phyloP scores from a whole-genome alignment of 2,888 invertebrate species.

The Pristionchus entomophagus region DNA sequence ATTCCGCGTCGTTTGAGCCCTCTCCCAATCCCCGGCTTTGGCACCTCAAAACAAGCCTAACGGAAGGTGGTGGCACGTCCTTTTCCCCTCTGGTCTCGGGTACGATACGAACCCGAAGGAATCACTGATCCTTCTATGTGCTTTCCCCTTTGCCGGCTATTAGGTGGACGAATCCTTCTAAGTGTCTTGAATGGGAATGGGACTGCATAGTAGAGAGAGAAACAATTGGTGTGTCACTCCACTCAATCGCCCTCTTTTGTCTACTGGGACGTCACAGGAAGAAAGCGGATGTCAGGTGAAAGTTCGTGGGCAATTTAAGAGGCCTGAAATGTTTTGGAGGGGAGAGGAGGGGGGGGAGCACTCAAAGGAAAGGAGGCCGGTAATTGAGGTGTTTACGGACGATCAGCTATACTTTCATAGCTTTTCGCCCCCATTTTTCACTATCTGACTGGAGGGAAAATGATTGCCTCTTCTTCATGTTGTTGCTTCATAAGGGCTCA shows the following conservation, averaged over 20 bases:
- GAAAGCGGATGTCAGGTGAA: not conserved
- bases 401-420: not conserved
- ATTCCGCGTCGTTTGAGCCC: not conserved
- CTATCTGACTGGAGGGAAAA: not conserved
- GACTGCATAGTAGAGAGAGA: not conserved
- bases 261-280: not conserved
- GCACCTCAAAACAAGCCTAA: not conserved
- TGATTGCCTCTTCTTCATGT: not conserved
- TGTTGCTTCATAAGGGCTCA: not conserved
- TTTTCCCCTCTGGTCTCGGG: too few relatives aligned
- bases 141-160: not conserved
- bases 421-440: not conserved
- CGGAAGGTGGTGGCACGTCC: not conserved
- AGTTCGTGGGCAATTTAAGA: conserved; percentile 19
- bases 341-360: not conserved
- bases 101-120: too few relatives aligned
- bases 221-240: conserved; percentile 5
- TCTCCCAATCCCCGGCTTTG: not conserved
- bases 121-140: too few relatives aligned
- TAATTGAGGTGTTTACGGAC: not conserved
- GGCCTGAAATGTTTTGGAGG: not conserved
- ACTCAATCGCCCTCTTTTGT: not conserved
- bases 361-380: not conserved
- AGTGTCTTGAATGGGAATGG: not conserved
- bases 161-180: not conserved